Evolutionary conservation across 2,113 vertebrate genomes (phyloP).

Genomic region (Todiramphus chloris): DNA sequence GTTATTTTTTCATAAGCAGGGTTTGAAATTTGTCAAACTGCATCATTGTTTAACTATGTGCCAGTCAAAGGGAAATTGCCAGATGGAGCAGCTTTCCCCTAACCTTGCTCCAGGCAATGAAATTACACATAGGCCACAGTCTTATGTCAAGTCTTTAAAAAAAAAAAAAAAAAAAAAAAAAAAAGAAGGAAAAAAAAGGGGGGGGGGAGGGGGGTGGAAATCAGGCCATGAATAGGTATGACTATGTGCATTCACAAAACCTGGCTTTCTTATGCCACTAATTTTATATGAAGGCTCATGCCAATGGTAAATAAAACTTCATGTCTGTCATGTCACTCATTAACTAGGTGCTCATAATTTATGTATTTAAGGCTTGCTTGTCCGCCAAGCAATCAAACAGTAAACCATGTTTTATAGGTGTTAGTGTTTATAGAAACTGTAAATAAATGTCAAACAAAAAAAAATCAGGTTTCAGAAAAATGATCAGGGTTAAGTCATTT

Average conservation of each 20-base stretch:
- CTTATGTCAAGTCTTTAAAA: slow-evolving; percentile 76
- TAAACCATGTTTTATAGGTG: slow-evolving; percentile 80
- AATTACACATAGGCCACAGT: slow-evolving; percentile 80
- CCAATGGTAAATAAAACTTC: slow-evolving; percentile 79
- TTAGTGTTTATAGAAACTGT: slow-evolving; percentile 86
- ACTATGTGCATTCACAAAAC: slow-evolving; percentile 77
- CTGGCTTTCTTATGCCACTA: slow-evolving; percentile 67
- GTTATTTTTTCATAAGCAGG: slow-evolving; percentile 93
- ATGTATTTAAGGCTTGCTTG: slow-evolving; percentile 75
- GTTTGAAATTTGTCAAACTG: slow-evolving; percentile 95
- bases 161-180: not conserved
- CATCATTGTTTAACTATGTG: slow-evolving; percentile 92
- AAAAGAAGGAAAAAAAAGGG: not conserved
- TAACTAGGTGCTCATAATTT: slow-evolving; percentile 82
- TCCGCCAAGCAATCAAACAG: slow-evolving; percentile 73
- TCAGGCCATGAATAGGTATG: slow-evolving; percentile 75
- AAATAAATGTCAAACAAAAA: slow-evolving; percentile 84
- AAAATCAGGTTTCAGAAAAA: slow-evolving; percentile 71
- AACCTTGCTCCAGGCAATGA: slow-evolving; percentile 83
- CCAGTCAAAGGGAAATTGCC: slow-evolving; percentile 85
- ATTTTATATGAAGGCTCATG: slow-evolving; percentile 81
- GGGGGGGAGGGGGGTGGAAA: not conserved
- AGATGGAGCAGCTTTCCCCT: slow-evolving; percentile 85
- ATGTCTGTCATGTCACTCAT: slow-evolving; percentile 75
- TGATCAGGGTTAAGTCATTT: slow-evolving; percentile 79